Evolutionary conservation across 1,140 invertebrate genomes (phyloP).

Genomic region (Galendromus occidentalis): DNA sequence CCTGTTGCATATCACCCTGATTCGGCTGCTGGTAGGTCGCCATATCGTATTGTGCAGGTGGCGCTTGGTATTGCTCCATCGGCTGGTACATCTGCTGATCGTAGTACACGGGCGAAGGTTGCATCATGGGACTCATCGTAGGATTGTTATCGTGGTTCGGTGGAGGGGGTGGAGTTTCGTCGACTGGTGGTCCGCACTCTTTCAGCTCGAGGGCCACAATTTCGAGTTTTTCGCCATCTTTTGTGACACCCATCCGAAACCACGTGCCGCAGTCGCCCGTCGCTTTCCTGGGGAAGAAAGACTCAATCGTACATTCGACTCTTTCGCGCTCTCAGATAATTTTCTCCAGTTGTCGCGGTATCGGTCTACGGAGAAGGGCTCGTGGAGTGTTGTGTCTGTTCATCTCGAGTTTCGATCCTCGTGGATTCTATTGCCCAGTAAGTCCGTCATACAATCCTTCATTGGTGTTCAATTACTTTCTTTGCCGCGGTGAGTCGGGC

Average conservation of each 20-base stretch:
- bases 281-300: background rate
- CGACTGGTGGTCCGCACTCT: background rate
- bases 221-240: background rate
- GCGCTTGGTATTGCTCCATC: background rate
- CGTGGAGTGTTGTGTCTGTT: too few species aligned
- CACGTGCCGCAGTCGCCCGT: background rate
- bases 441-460: too few species aligned
- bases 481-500: too few species aligned
- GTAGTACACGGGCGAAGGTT: background rate
- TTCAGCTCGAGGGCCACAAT: slow-evolving; percentile 3
- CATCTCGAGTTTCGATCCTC: too few species aligned
- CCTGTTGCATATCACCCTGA: background rate
- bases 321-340: too few species aligned
- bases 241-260: background rate
- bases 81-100: slow-evolving; percentile 3
- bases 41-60: too few species aligned
- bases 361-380: too few species aligned
- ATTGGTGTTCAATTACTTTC: too few species aligned
- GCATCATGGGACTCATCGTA: background rate
- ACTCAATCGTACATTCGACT: too few species aligned
- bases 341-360: too few species aligned
- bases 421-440: too few species aligned
- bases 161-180: background rate
- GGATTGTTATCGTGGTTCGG: background rate
- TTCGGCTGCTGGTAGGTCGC: background rate